phyloP scores from a whole-genome alignment of 1,140 invertebrate species.

The Cheumatopsyche charites region DNA sequence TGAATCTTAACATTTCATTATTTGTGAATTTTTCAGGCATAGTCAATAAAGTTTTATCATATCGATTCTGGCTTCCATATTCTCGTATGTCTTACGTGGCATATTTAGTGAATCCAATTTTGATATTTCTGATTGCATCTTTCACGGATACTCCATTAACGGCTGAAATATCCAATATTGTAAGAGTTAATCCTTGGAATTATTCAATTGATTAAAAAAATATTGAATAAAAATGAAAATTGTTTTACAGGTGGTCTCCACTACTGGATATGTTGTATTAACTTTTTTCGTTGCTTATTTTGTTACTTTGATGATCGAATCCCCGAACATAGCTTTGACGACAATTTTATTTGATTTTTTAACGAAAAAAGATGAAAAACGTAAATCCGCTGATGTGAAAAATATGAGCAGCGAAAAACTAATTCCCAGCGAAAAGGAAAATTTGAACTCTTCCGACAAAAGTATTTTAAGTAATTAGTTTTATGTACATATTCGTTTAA shows the following conservation, averaged over 20 bases:
- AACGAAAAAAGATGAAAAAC: too few relatives aligned
- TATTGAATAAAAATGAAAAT: conserved; percentile 38
- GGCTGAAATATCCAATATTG: conserved; percentile 1
- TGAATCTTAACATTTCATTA: neutral
- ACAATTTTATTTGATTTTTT: neutral
- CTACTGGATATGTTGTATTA: conserved; percentile 27
- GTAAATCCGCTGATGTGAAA: too few relatives aligned
- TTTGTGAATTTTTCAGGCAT: conserved; percentile 55
- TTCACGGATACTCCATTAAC: neutral
- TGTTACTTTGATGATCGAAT: conserved; percentile 23
- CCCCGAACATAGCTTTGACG: neutral
- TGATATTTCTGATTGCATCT: conserved; percentile 32
- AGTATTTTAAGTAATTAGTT: too few relatives aligned
- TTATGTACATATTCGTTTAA: too few relatives aligned
- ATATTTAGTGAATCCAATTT: conserved; percentile 62
- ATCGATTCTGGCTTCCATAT: conserved; percentile 57
- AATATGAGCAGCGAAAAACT: too few relatives aligned
- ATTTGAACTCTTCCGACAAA: too few relatives aligned
- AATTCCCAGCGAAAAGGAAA: too few relatives aligned
- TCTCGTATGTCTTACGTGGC: conserved; percentile 60
- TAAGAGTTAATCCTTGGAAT: neutral
- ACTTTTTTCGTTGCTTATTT: conserved; percentile 27
- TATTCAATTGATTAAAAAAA: neutral
- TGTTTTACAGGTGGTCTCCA: conserved; percentile 31
- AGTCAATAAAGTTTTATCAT: conserved; percentile 56